Conservation (phyloP, 2,113 vertebrate species). For the Mustela nigripes region DNA sequence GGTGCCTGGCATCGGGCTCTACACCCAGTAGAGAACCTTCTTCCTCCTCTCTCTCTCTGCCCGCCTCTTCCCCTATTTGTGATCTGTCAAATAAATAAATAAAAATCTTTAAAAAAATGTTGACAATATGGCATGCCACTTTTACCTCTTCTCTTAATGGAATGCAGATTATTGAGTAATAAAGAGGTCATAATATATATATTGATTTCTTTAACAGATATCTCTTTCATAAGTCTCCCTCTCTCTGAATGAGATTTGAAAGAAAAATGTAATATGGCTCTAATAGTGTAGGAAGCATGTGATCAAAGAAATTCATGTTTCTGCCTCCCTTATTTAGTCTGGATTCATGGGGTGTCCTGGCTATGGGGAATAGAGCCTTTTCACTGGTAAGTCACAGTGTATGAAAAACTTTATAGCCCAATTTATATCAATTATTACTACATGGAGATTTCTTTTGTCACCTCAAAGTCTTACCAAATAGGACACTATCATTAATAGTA, state of each 20-base stretch:
- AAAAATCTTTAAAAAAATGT: too few relatives aligned
- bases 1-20: too few relatives aligned
- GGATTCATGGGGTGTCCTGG: background rate
- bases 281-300: background rate
- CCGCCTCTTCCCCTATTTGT: too few relatives aligned
- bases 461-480: background rate
- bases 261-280: background rate
- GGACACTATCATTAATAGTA: background rate
- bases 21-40: too few relatives aligned
- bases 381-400: background rate
- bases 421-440: background rate
- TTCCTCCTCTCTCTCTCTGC: too few relatives aligned
- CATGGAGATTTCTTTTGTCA: background rate
- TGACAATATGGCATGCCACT: background rate
- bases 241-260: background rate
- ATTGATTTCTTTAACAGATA: background rate
- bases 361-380: background rate
- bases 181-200: background rate
- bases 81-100: too few relatives aligned
- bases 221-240: background rate
- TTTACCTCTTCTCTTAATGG: background rate
- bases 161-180: background rate
- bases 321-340: background rate
- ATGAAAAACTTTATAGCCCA: background rate
- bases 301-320: background rate